Evolutionary conservation across 2,797 vertebrate species (phyloP).

Genomic region (Eospalax fontanierii): DNA sequence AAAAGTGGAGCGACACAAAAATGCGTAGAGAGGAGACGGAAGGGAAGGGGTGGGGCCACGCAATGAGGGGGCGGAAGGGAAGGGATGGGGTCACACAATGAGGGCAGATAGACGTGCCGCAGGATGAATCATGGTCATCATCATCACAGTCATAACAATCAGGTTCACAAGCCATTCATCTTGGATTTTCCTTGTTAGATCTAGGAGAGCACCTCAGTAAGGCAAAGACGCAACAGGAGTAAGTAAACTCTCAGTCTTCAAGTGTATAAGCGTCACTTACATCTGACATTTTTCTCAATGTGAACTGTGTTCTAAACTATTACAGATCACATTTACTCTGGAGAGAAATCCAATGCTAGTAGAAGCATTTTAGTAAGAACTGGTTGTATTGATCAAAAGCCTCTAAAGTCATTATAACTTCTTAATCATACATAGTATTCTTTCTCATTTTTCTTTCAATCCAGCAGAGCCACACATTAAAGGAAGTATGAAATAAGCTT

Average conservation of each 20-base stretch:
- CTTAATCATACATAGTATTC: neutral
- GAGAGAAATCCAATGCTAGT: slow-evolving; percentile 54
- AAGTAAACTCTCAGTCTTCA: neutral
- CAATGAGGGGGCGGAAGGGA: neutral
- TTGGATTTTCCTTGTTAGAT: neutral
- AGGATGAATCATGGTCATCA: neutral
- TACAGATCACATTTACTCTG: slow-evolving; percentile 37
- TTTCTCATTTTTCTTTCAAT: slow-evolving; percentile 35
- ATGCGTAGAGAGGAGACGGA: neutral
- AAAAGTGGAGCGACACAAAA: neutral
- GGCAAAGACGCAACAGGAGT: neutral
- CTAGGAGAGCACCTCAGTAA: neutral
- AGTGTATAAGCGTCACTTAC: neutral
- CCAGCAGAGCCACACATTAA: neutral
- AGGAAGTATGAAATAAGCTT: neutral
- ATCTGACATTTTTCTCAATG: neutral
- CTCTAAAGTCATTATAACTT: slow-evolving; percentile 38
- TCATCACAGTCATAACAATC: no score
- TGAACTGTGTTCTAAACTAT: neutral
- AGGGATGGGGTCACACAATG: neutral
- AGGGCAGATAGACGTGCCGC: neutral
- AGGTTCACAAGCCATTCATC: neutral
- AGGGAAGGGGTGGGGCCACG: neutral
- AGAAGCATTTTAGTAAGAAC: slow-evolving; percentile 56
- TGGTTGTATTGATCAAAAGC: slow-evolving; percentile 19